Evolutionary conservation across 2,888 invertebrate species (phyloP).

Genomic region (Leucozona laternaria): DNA sequence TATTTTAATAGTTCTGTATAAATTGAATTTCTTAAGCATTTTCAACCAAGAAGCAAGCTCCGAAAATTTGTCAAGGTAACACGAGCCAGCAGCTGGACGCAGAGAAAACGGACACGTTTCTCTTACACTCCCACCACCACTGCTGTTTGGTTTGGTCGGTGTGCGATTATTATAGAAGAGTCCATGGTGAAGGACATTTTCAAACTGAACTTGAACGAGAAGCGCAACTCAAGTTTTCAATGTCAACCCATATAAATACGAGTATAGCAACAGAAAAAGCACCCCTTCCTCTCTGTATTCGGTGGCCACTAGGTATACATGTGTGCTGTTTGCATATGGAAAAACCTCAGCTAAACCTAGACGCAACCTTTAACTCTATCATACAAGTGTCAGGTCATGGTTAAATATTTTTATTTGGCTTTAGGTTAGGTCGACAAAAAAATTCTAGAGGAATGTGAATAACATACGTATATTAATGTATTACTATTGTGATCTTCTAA

Average conservation of each 20-base stretch:
- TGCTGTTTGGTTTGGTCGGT: not conserved
- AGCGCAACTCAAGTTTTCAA: constrained; percentile 74
- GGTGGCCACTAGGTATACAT: not conserved
- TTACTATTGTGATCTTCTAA: constrained; percentile 48
- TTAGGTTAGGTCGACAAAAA: constrained; percentile 11
- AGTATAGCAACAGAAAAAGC: not conserved
- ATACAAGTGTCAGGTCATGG: constrained; percentile 75
- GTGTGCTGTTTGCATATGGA: constrained; percentile 7
- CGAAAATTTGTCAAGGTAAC: constrained; percentile 62
- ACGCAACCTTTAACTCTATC: constrained; percentile 71
- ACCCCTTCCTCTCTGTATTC: not conserved
- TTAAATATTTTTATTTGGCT: constrained; percentile 48
- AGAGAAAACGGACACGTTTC: constrained; percentile 27
- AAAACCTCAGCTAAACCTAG: constrained; percentile 60
- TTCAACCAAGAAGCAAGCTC: no score
- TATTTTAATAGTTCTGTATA: no score
- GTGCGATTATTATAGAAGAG: constrained; percentile 41
- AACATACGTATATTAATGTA: no score
- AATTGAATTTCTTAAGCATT: no score
- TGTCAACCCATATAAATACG: constrained; percentile 45
- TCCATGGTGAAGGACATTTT: constrained; percentile 76
- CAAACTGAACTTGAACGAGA: constrained; percentile 75
- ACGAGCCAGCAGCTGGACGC: not conserved
- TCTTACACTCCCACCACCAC: constrained; percentile 1
- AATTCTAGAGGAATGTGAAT: constrained; percentile 4